Conservation (phyloP, 2,113 vertebrate genomes). For the Paratilapia polleni region DNA sequence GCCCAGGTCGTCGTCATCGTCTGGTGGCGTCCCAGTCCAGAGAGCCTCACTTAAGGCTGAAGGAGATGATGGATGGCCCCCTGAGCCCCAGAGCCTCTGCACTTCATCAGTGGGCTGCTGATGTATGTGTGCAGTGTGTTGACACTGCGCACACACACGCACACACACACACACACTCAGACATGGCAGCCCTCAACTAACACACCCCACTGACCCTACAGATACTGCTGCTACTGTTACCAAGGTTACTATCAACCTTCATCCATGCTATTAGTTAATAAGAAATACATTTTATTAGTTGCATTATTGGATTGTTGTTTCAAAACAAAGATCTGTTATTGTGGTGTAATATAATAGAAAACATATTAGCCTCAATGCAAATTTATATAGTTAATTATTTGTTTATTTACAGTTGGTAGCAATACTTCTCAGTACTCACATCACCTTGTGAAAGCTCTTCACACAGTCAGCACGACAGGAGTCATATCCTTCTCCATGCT, state of each 20-base stretch:
- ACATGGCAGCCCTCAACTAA: background rate
- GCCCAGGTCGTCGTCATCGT: slow-evolving; percentile 24
- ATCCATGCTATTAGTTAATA: background rate
- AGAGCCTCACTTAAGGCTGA: slow-evolving; percentile 66
- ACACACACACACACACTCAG: slow-evolving; percentile 26
- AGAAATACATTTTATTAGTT: background rate
- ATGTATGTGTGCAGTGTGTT: background rate
- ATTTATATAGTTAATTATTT: no score
- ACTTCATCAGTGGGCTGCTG: slow-evolving; percentile 57
- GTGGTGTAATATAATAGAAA: no score
- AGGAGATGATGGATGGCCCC: slow-evolving; percentile 76
- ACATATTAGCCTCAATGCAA: no score
- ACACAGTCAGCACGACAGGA: no score
- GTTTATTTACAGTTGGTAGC: no score
- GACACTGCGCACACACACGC: slow-evolving; percentile 35
- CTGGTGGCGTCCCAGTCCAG: slow-evolving; percentile 58
- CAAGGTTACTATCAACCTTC: background rate
- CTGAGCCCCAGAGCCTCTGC: slow-evolving; percentile 57
- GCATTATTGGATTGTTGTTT: background rate
- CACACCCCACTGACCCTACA: background rate
- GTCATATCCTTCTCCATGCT: no score
- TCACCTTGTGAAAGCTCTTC: no score
- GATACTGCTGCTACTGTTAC: background rate
- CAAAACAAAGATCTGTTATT: background rate
- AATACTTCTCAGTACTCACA: no score